phyloP scores from a whole-genome alignment of 1,140 invertebrate genomes.

The Nephotettix cincticeps region DNA sequence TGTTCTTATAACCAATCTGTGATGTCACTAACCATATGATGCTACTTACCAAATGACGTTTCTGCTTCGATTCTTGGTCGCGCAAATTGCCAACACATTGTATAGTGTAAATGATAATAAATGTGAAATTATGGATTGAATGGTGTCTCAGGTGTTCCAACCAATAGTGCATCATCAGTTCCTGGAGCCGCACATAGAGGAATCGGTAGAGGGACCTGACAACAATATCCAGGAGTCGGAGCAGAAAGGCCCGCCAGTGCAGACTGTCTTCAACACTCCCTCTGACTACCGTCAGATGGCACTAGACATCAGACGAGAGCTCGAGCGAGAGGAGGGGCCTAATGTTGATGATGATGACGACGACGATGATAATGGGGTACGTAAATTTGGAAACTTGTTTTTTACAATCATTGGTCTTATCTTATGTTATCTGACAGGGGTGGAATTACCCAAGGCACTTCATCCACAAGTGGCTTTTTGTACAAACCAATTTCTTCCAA shows the following conservation, averaged over 20 bases:
- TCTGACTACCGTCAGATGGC: conserved; percentile 57
- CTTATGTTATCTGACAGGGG: too few relatives aligned
- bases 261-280: conserved; percentile 50
- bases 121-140: background rate
- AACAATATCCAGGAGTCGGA: conserved; percentile 12
- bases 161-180: conserved; percentile 54
- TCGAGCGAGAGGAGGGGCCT: conserved; percentile 45
- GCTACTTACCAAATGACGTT: too few relatives aligned
- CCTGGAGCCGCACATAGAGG: conserved; percentile 34
- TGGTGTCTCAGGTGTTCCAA: conserved; percentile 49
- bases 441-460: too few relatives aligned
- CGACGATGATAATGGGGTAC: too few relatives aligned
- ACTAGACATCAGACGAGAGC: conserved; percentile 49
- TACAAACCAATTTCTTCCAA: too few relatives aligned
- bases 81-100: too few relatives aligned
- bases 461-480: too few relatives aligned
- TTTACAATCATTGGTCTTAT: too few relatives aligned
- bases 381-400: too few relatives aligned
- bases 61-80: too few relatives aligned
- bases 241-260: conserved; percentile 11
- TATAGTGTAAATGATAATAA: background rate
- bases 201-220: background rate
- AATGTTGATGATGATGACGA: background rate
- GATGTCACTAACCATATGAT: too few relatives aligned
- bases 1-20: too few relatives aligned